These are phyloP conservation scores for Acronicta aceris DNA, from an alignment of 2,888 invertebrate genomes.

Conservation along the genomic window DNA sequence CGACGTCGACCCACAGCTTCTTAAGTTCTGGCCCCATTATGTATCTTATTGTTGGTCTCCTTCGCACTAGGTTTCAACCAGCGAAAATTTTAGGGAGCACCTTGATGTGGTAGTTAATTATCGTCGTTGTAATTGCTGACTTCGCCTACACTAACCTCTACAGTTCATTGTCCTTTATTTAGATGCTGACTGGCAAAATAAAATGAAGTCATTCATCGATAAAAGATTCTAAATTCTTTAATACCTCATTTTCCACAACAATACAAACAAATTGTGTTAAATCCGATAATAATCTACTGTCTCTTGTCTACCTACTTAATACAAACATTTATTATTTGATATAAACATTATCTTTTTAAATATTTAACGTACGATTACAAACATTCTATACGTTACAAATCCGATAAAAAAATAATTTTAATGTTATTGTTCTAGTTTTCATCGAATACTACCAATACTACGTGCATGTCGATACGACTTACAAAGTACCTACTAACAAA, in stretches of 20 bases:
- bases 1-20: too few relatives aligned
- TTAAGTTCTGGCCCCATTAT: too few relatives aligned
- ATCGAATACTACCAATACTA: conserved; percentile 8
- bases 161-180: conserved; percentile 68
- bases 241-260: conserved; percentile 18
- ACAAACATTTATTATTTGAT: conserved; percentile 1
- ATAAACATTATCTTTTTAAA: conserved; percentile 7
- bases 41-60: too few relatives aligned
- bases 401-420: conserved; percentile 20
- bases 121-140: conserved; percentile 47
- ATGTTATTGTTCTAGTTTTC: conserved; percentile 17
- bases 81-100: too few relatives aligned
- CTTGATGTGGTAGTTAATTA: background rate
- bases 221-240: conserved; percentile 44
- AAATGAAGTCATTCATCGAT: conserved; percentile 32
- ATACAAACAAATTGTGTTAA: conserved; percentile 10
- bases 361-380: conserved; percentile 15
- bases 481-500: conserved; percentile 23
- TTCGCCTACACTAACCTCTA: conserved; percentile 40
- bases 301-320: background rate
- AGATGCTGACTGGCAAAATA: conserved; percentile 56
- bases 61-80: too few relatives aligned
- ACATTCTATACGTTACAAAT: conserved; percentile 13
- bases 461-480: conserved; percentile 17
- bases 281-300: conserved; percentile 8